Evolutionary conservation across 2,888 invertebrate species (phyloP).

Genomic region (Megastigmus dorsalis): DNA sequence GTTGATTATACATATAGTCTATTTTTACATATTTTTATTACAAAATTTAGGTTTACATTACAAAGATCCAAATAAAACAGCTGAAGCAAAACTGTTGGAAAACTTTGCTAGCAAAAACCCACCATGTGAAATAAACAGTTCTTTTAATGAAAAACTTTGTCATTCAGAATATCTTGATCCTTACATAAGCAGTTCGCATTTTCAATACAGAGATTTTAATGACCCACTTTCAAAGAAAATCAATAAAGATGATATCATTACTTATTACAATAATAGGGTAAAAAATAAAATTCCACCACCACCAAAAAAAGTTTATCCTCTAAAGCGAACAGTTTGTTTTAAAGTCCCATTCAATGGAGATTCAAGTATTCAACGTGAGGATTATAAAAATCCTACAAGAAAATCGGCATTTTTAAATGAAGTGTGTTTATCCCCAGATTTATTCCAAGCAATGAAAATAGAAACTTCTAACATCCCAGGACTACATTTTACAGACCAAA

Average conservation of each 20-base stretch:
- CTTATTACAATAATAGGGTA: slow-evolving; percentile 68
- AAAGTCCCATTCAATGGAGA: slow-evolving; percentile 57
- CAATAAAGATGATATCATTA: slow-evolving; percentile 71
- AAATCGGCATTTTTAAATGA: background rate
- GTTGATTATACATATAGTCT: background rate
- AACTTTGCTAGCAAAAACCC: slow-evolving; percentile 22
- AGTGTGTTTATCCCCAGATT: background rate
- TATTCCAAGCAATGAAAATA: background rate
- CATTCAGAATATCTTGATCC: slow-evolving; percentile 60
- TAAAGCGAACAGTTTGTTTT: slow-evolving; percentile 26
- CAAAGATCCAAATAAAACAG: slow-evolving; percentile 3
- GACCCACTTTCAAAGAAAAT: slow-evolving; percentile 62
- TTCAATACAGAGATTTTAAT: slow-evolving; percentile 67
- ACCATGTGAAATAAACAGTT: slow-evolving; percentile 16
- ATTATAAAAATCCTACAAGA: slow-evolving; percentile 22
- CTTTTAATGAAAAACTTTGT: background rate
- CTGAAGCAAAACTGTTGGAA: slow-evolving; percentile 20
- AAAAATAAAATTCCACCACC: background rate
- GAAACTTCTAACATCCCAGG: background rate
- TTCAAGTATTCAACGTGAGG: slow-evolving; percentile 52
- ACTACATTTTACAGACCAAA: background rate
- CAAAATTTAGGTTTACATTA: slow-evolving; percentile 34
- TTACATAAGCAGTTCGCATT: slow-evolving; percentile 71
- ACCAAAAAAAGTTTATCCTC: background rate
- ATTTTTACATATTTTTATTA: background rate